Evolutionary conservation across 2,888 invertebrate genomes (phyloP).

Genomic region (Drosophila koepferae): DNA sequence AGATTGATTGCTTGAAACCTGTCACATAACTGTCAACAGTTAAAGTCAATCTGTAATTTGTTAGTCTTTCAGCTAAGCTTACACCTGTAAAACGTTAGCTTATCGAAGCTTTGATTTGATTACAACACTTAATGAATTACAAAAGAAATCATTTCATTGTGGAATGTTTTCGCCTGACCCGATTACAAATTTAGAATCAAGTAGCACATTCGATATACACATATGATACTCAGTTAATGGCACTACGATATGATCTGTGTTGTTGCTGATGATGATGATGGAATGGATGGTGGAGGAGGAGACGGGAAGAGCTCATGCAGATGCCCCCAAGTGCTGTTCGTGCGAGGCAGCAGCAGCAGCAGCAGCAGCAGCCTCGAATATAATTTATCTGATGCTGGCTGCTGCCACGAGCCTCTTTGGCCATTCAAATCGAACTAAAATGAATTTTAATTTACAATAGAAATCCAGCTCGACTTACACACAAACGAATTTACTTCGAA

Average conservation of each 20-base stretch:
- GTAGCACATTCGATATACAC: slow-evolving; percentile 41
- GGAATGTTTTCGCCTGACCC: slow-evolving; percentile 6
- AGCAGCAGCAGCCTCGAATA: slow-evolving; percentile 45
- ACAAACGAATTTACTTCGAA: slow-evolving; percentile 57
- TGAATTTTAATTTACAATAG: slow-evolving; percentile 61
- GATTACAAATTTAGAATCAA: slow-evolving; percentile 20
- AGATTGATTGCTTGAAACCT: neutral
- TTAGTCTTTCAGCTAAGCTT: neutral
- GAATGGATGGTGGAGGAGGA: too few species aligned
- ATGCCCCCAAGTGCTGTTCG: slow-evolving; percentile 26
- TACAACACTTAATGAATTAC: slow-evolving; percentile 4
- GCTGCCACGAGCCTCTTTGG: neutral
- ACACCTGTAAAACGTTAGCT: neutral
- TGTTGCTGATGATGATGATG: too few species aligned
- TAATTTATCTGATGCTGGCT: slow-evolving; percentile 70
- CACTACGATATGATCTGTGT: slow-evolving; percentile 32
- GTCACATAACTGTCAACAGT: neutral
- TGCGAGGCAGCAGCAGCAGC: slow-evolving; percentile 23
- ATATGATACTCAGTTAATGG: slow-evolving; percentile 38
- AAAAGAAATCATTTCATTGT: neutral
- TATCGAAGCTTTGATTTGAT: neutral
- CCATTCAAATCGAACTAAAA: slow-evolving; percentile 59
- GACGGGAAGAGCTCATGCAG: neutral
- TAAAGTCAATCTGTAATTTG: neutral
- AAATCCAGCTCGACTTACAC: slow-evolving; percentile 59